These are phyloP conservation scores for Cylindroiulus punctatus DNA, from an alignment of 2,888 invertebrate species.

Conservation along the genomic window DNA sequence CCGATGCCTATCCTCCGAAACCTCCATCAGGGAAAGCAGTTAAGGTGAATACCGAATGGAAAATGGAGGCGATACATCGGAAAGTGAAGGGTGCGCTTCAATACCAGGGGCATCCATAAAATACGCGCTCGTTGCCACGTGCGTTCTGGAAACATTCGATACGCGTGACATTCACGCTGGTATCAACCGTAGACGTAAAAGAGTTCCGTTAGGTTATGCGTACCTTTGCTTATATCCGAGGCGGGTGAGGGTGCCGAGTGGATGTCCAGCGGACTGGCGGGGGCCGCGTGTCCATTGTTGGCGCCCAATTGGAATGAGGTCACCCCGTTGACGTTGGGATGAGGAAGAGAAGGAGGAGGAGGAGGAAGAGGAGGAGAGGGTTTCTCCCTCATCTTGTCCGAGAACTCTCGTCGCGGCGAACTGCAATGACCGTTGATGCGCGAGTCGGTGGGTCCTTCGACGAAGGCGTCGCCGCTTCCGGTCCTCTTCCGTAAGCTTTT, in stretches of 20 bases:
- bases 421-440: slow-evolving; percentile 54
- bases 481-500: not conserved
- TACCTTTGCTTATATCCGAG: slow-evolving; percentile 31
- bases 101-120: too few species aligned
- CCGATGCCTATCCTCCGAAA: not conserved
- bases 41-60: slow-evolving; percentile 24
- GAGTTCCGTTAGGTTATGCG: not conserved
- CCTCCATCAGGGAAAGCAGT: not conserved
- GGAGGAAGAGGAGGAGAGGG: not conserved
- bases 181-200: too few species aligned
- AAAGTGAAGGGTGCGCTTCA: too few species aligned
- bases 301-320: not conserved
- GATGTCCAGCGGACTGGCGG: not conserved
- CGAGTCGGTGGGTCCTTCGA: slow-evolving; percentile 51
- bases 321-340: not conserved
- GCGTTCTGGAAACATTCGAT: too few species aligned
- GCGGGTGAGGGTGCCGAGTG: not conserved
- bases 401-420: not conserved
- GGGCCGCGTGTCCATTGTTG: slow-evolving; percentile 2
- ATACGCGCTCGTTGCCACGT: too few species aligned
- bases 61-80: slow-evolving; percentile 23
- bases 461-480: slow-evolving; percentile 27
- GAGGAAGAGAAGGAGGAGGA: too few species aligned
- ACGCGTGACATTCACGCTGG: too few species aligned
- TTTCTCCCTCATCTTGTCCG: not conserved